Evolutionary conservation across 2,888 invertebrate genomes (phyloP), one percentile per base, ranked within the genome.

Genomic region (Heterodera filipjevi): DNA sequence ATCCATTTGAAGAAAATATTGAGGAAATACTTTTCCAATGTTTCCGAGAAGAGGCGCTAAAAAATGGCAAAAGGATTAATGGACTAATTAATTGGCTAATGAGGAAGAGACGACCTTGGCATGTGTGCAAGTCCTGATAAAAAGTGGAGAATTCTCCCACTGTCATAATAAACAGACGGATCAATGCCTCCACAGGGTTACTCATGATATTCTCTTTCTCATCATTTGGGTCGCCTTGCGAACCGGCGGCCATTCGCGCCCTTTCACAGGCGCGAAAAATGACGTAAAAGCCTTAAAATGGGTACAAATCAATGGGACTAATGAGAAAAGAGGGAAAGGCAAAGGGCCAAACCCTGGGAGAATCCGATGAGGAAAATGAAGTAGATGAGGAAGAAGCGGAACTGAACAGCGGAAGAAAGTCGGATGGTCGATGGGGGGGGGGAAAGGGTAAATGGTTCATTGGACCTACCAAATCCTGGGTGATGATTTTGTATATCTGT

Each of bases 141-240:
- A 96, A 95, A 89, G 95, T 95, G 0, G 95, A 95, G 90, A 98
- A 97, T 85, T 96, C 96, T 2, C 96, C 95, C 86, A 98, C 92
- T 0, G 97, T 98, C 95, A 98, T 97, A 77, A 98, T 92, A 90
- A 98, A 98, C 95, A 98, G 96, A 0, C 95, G 95, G 92, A 98
- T 95, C 71, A 97, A 93, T 30, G 96, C 94, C 90, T 97, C 96
- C 91, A 94, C 93, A 0, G 96, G 95, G 27, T 94, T 83, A 66
- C 86, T 84, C 82, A 91, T 90, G 49, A 85, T 83, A 71, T 84
- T 84, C 32, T 44, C 39, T 3, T 32, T 8, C 6, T 35, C 3
- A 19, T 77, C 77, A 27, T 44, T 39, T 30, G 70, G 30, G 71
- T 77, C 46, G 16, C 33, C 32, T 22, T 30, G 76, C 32, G 22